Evolutionary conservation across 2,888 invertebrate genomes (phyloP), one percentile per base, ranked within the genome.

Genomic region (Emmelina monodactyla): DNA sequence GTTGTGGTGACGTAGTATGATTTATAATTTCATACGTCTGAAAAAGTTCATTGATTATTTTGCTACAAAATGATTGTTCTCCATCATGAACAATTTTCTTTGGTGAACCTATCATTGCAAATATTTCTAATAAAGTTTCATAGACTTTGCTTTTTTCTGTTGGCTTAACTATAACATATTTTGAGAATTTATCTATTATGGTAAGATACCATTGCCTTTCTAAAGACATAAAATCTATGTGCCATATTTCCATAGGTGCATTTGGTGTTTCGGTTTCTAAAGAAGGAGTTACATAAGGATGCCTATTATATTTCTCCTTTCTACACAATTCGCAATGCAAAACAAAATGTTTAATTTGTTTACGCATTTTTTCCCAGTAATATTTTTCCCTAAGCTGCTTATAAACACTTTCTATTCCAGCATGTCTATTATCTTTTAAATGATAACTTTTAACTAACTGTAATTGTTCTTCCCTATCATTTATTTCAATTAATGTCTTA

Each of bases 101-200:
- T 10, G 38, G 44, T 28, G 44, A 28, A 22, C 38, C 41, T 28
- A 41, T 37, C 28, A 44, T 32, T 2, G 41, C 37, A 37, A 42
- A 40, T 19, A 44, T 42, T 38, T 45, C 43, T 3, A 16, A 28
- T 37, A 45, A 33, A 6, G 40, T 39, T n/a, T 43, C 42, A 32
- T 39, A 43, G 1, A 43, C 43, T 39, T 22, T 40, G 30, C 31
- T 41, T 33, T 43, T 43, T 15, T 43, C 42, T 12, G 28, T 31
- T 14, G 41, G 34, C 34, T 41, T 42, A 13, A 41, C 11, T 14
- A 41, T 37, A 1, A 37, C 35, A 25, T 42, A 45, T 38, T 45
- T 42, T 4, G 42, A 45, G 32, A 45, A 42, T 38, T 41, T 45
- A 35, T 43, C 45, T 25, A 43, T 43, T 7, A 43, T 39, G 1